Evolutionary conservation across 2,797 vertebrate genomes (phyloP).

Genomic region (Euthynnus affinis): DNA sequence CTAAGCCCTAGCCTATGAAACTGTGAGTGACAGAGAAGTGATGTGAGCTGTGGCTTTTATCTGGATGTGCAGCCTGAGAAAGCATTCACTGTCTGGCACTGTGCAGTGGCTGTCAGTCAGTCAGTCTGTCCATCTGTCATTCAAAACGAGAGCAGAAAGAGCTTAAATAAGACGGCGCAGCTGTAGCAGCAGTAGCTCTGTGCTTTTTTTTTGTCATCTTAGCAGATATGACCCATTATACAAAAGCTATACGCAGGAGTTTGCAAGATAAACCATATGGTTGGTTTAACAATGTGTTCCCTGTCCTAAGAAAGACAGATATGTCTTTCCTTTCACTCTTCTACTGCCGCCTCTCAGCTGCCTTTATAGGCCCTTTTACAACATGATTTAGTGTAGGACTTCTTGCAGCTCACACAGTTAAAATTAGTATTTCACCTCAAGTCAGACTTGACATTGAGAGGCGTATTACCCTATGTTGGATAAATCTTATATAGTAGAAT

Average conservation of each 20-base stretch:
- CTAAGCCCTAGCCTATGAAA: conserved; percentile 41
- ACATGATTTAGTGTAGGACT: conserved; percentile 67
- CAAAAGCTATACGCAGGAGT: conserved; percentile 53
- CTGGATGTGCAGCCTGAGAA: conserved; percentile 71
- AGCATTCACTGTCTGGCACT: conserved; percentile 56
- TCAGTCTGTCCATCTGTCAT: conserved; percentile 69
- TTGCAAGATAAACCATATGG: conserved; percentile 75
- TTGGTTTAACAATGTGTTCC: conserved; percentile 69
- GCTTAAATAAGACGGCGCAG: conserved; percentile 52
- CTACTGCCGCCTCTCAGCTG: conserved; percentile 48
- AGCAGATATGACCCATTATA: conserved; percentile 70
- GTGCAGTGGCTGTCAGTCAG: conserved; percentile 71
- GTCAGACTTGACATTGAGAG: conserved; percentile 74
- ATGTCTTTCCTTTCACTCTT: conserved; percentile 61
- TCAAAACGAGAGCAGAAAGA: conserved; percentile 61
- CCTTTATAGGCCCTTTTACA: conserved; percentile 69
- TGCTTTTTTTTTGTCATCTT: conserved; percentile 65
- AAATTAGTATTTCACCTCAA: conserved; percentile 73
- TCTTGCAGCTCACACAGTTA: conserved; percentile 63
- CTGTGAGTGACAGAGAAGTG: conserved; percentile 70
- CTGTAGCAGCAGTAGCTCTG: conserved; percentile 30
- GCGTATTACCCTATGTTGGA: conserved; percentile 49
- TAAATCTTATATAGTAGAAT: conserved; percentile 41
- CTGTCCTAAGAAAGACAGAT: conserved; percentile 72
- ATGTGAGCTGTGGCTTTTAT: conserved; percentile 74